Evolutionary conservation across 2,797 vertebrate genomes (phyloP), one percentile per base, ranked within the genome.

Genomic region (Trematomus bernacchii): DNA sequence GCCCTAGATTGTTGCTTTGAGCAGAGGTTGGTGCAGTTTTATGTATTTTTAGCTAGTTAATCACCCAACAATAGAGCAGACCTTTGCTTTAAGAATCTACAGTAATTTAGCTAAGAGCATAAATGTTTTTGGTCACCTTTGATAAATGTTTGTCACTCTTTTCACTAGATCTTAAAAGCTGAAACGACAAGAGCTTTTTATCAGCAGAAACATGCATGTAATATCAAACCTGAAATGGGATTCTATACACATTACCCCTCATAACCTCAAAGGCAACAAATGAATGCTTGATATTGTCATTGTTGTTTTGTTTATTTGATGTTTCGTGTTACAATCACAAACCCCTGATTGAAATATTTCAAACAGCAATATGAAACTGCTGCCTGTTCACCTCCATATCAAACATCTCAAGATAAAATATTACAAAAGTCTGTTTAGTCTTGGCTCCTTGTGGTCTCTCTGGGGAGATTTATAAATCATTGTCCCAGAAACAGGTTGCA

Each of bases 401-500:
- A 84, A 76, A 79, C 62, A 63, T 76, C 44, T 71, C 40, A 21
- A 65, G 55, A 87, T 89, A 79, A 85, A 79, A 80, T 79, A 77
- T 76, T 46, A 78, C 67, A 71, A 67, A 62, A 61, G 64, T 60
- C 46, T 85, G 57, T 80, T 82, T 73, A 79, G 77, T 82, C 63
- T 52, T 23, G 40, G 44, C 61, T 67, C 40, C 54, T 63, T n/a
- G 33, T 37, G 27, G 16, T 40, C 55, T 91, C 84, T 85, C 66
- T 4, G 65, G 70, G 86, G 82, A 90, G 9, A 62, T 76, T 79
- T 82, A 48, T 61, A 84, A 89, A 85, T 81, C 55, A 68, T 61
- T 84, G 85, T 89, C 80, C 73, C 71, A 79, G 83, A 87, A 88
- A 88, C 80, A 86, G 73, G 73, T 89, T 90, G 66, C 54, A 84